These are phyloP conservation scores for Hybognathus amarus DNA, from an alignment of 2,797 vertebrate species.

Conservation along the genomic window DNA sequence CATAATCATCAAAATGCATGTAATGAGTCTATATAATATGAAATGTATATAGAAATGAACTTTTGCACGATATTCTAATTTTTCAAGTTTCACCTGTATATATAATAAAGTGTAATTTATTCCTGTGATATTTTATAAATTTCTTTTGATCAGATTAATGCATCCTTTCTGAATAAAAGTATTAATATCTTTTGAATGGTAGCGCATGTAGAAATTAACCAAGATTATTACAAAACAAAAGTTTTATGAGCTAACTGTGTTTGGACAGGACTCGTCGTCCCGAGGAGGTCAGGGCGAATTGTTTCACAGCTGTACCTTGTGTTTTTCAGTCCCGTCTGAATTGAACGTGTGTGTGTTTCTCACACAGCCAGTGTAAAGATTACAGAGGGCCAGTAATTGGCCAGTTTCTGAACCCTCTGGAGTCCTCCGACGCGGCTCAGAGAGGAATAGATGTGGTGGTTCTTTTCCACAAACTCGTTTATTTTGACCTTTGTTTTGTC, in stretches of 20 bases:
- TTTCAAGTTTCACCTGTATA: no score
- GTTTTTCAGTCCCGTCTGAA: neutral
- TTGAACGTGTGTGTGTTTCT: constrained; percentile 3
- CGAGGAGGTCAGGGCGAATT: neutral
- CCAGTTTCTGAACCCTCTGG: neutral
- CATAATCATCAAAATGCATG: no score
- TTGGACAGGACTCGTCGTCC: neutral
- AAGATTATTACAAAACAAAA: neutral
- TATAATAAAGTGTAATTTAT: neutral
- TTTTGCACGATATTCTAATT: no score
- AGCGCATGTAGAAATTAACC: neutral
- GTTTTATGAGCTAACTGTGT: neutral
- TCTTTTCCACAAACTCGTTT: constrained; percentile 18
- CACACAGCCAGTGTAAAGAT: neutral
- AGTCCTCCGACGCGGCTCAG: neutral
- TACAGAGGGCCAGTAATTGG: neutral
- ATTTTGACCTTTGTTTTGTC: constrained; percentile 33
- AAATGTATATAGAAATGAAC: no score
- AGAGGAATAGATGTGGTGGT: neutral
- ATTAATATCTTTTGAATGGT: neutral
- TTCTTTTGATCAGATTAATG: no score
- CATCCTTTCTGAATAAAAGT: no score
- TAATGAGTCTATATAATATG: no score
- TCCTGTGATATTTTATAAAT: neutral
- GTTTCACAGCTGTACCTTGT: neutral